A percentile compares a stretch with the other conserved stretches of the same genome.
Conservation (phyloP, 2,113 vertebrate species). For the Casuarius casuarius region DNA sequence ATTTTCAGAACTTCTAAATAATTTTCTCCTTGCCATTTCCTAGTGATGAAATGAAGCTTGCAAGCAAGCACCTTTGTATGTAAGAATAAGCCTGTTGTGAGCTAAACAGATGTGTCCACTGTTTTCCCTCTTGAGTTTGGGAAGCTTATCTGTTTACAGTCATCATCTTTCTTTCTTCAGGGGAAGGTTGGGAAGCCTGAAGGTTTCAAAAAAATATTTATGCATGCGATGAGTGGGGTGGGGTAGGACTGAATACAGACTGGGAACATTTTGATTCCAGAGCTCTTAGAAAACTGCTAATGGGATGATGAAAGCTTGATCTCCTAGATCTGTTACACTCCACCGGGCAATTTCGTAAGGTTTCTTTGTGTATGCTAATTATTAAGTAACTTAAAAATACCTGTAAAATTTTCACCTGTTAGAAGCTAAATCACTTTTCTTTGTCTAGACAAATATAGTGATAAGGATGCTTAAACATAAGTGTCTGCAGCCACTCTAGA, state of each 20-base stretch:
- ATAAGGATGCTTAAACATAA: background rate
- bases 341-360: background rate
- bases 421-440: background rate
- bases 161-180: background rate
- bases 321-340: conserved; percentile 4
- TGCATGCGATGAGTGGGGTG: background rate
- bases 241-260: background rate
- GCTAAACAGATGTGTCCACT: background rate
- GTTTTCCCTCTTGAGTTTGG: background rate
- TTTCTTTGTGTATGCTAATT: background rate
- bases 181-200: background rate
- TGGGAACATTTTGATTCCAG: conserved; percentile 31
- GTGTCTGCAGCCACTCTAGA: background rate
- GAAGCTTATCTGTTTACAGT: conserved; percentile 5
- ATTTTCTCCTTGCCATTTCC: background rate
- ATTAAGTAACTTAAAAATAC: background rate
- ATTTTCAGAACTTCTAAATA: background rate
- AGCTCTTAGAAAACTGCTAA: conserved; percentile 47
- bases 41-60: background rate
- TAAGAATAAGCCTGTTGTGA: background rate
- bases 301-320: conserved; percentile 55
- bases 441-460: background rate
- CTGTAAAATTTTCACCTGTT: conserved; percentile 21
- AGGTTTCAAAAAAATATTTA: background rate
- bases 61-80: background rate